Evolutionary conservation across 2,113 vertebrate genomes (phyloP).

Genomic region (Campylorhamphus procurvoides): DNA sequence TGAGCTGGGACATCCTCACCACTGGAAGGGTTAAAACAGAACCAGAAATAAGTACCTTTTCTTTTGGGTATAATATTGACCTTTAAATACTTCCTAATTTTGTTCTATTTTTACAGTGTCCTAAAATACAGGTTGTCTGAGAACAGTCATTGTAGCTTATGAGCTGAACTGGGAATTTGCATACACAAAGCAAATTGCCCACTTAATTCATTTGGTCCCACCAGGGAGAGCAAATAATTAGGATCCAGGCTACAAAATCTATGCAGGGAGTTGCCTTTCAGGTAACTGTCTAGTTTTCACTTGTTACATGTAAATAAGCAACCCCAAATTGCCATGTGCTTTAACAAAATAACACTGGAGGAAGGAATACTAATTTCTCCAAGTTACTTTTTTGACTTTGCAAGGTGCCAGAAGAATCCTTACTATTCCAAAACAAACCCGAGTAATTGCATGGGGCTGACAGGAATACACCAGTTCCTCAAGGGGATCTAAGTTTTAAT

Average conservation of each 20-base stretch:
- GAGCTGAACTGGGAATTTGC: conserved; percentile 29
- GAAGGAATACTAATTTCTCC: conserved; percentile 23
- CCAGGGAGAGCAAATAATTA: conserved; percentile 64
- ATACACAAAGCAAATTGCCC: conserved; percentile 59
- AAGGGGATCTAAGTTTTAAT: conserved; percentile 28
- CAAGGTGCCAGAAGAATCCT: background rate
- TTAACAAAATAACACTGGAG: background rate
- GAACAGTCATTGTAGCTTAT: conserved; percentile 7
- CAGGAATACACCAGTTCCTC: conserved; percentile 7
- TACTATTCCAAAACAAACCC: background rate
- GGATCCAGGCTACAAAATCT: conserved; percentile 28
- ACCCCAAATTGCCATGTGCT: conserved; percentile 14
- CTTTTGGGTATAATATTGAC: background rate
- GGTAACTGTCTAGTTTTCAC: conserved; percentile 29
- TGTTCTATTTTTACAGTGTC: background rate
- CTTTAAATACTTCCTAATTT: background rate
- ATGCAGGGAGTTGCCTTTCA: conserved; percentile 45
- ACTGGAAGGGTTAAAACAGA: background rate
- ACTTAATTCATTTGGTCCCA: conserved; percentile 62
- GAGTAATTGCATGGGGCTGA: background rate
- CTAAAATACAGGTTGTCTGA: background rate
- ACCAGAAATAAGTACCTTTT: background rate
- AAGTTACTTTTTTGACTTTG: conserved; percentile 35
- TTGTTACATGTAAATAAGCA: conserved; percentile 60
- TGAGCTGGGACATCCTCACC: background rate